Base-by-base conservation (phyloP, 2,113 vertebrate genomes). In the Acanthisitta chloris region DNA sequence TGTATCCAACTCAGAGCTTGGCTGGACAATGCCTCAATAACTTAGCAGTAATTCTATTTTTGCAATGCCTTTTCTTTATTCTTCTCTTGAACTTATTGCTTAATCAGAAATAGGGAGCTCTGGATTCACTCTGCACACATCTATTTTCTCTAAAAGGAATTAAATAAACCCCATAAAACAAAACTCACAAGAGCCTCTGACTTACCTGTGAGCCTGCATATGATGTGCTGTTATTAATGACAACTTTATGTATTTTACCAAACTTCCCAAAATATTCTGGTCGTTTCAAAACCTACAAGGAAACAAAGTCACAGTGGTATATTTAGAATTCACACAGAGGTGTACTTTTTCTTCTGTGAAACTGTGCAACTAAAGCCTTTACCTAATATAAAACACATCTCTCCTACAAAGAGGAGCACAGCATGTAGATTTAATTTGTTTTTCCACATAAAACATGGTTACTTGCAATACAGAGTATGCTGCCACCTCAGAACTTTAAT, bases 161-260 rank as follows among this genome's bases (percentile, higher is more conserved):
- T 57, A 14, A 43, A 13, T 7, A 10, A 46, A 84, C 86, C 38
- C n/a, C 21, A 24, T 24, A 49, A 49, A 8, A 24, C 21, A 49
- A 14, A 87, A 94, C 79, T n/a, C 33, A 51, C 62, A 64, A 96
- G 62, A 51, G 36, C 16, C 34, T 78, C 82, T 31, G 57, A 93
- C 97, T 98, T 97, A 99, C 99, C 99, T 99, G 99, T 98, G 99
- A 99, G 98, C 99, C 99, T 96, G 99, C 99, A 94, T 99, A 99
- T 90, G 99, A 99, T 93, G 99, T 99, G 98, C 99, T 99, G 98
- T 99, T 99, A 98, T 99, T 99, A 97, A 99, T 99, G 91, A 99
- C 99, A 97, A 99, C 99, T 99, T 99, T 99, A 97, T 99, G 99
- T 98, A 99, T 99, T 99, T 99, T 99, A 95, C 99, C 99, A 97